These are phyloP conservation scores for Pandemis corylana DNA, from an alignment of 2,888 invertebrate genomes.

Conservation along the genomic window DNA sequence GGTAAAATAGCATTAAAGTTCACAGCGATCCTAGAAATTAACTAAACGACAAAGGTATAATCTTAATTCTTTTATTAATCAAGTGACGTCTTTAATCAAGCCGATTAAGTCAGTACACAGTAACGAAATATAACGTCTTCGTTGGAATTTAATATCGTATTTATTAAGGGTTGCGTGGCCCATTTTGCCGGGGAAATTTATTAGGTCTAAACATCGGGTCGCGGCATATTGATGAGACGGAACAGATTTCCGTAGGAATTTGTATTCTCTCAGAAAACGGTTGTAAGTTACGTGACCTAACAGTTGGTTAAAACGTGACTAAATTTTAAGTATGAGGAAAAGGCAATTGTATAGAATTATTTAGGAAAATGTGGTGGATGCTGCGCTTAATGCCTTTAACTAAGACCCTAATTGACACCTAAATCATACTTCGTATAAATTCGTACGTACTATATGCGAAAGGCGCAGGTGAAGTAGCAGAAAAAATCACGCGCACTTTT, in stretches of 20 bases:
- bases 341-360: not conserved
- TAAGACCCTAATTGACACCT: not conserved
- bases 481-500: not conserved
- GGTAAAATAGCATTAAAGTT: constrained; percentile 27
- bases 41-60: not conserved
- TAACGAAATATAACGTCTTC: not conserved
- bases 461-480: not conserved
- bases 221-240: constrained; percentile 37
- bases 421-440: not conserved
- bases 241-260: constrained; percentile 33
- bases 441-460: not conserved
- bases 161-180: constrained; percentile 31
- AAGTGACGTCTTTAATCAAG: not conserved
- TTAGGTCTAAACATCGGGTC: constrained; percentile 32
- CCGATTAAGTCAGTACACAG: not conserved
- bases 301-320: not conserved
- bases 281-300: constrained; percentile 14
- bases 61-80: constrained; percentile 3
- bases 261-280: constrained; percentile 24
- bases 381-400: not conserved
- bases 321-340: not conserved
- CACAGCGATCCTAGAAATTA: not conserved
- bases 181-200: constrained; percentile 32
- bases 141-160: constrained; percentile 28
- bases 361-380: not conserved